These are phyloP conservation scores for Papilio protenor DNA, from an alignment of 2,888 invertebrate species.

Conservation along the genomic window DNA sequence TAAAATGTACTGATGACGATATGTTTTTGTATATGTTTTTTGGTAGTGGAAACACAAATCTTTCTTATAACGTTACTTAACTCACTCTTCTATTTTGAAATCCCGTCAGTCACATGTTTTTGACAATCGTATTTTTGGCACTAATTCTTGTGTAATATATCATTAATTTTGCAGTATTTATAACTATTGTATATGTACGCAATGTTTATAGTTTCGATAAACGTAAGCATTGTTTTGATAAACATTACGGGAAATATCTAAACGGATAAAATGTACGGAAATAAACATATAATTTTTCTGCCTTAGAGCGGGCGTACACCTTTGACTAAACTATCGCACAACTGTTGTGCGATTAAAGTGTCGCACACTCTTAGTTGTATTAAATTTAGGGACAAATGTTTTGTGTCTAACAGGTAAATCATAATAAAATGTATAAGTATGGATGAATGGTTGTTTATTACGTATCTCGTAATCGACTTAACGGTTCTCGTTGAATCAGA, in stretches of 20 bases:
- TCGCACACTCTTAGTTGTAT: no score
- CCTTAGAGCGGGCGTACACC: not conserved
- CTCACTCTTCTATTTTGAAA: not conserved
- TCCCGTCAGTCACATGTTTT: not conserved
- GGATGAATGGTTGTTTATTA: no score
- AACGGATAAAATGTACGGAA: not conserved
- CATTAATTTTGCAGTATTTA: not conserved
- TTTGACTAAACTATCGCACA: no score
- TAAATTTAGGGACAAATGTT: no score
- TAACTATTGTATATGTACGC: not conserved
- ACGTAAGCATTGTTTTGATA: not conserved
- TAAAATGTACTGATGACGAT: not conserved
- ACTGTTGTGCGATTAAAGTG: no score
- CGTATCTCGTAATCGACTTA: no score
- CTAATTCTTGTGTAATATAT: constrained; percentile 3
- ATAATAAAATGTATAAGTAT: no score
- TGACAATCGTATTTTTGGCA: not conserved
- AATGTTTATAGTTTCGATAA: not conserved
- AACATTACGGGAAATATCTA: not conserved
- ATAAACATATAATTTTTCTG: not conserved
- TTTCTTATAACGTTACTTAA: no score
- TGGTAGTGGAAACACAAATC: no score
- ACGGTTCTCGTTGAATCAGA: no score
- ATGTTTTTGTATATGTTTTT: no score
- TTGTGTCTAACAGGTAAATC: no score